Base-by-base conservation (phyloP, 2,113 vertebrate species). In the Microtus richardsoni region DNA sequence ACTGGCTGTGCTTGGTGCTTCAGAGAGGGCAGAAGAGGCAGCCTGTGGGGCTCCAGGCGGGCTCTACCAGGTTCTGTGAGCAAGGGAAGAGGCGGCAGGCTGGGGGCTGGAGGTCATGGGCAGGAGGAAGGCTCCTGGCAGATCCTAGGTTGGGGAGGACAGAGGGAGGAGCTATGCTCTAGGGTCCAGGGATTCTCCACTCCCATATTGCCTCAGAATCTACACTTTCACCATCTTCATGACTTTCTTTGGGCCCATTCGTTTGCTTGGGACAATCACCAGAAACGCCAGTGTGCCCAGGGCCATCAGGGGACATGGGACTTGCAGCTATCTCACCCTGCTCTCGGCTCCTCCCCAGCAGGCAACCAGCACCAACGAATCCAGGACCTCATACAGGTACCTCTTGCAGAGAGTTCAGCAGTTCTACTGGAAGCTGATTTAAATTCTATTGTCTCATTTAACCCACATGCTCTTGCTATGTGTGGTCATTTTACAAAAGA, bases 401-500 rank as follows among this genome's bases (percentile, higher is more conserved):
- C 19, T 80, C 9, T 41, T 80, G 74, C 28, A 75, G 6, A 14
- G 7, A 21, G 8, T 22, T 13, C 2, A 41, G 11, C 54, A 83
- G 80, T 41, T 3, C 58, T 41, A 36, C 54, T 74, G n/a, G 54
- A 70, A 77, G 39, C 12, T 44, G n/a, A 36, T 39, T 75, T 9
- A 68, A 74, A 89, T 41, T 21, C 36, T 16, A 33, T 30, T 14
- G 7, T 83, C 28, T 79, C 17, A 26, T 62, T 83, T 66, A 16
- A 58, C 85, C 79, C 28, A 80, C 14, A 21, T 7, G 58, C 10
- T 3, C 13, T 75, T 64, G 78, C 54, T 49, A 21, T 36, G n/a
- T 64, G 47, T 62, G 77, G 41, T 41, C 49, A 64, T 80, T 95
- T 80, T 85, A 60, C n/a, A 88, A 75, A 80, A 80, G 66, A 91